Conservation (phyloP, 2,888 invertebrate species). For the Lottia scabra region DNA sequence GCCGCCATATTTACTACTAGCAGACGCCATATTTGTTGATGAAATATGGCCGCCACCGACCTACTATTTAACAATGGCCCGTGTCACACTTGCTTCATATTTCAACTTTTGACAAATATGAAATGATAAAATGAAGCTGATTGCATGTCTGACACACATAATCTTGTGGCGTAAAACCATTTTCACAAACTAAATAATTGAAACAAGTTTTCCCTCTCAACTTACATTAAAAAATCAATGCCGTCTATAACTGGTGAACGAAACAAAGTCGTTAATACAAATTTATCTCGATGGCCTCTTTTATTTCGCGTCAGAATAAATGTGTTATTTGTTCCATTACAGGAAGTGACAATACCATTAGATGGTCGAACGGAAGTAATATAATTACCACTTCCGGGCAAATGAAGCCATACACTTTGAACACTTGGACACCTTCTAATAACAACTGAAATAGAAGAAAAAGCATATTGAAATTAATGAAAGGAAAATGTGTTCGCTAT, state of each 20-base stretch:
- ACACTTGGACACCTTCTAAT: constrained; percentile 15
- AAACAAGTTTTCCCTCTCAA: background rate
- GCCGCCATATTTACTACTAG: no score
- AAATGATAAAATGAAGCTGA: no score
- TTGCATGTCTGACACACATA: no score
- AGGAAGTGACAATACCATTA: background rate
- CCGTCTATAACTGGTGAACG: background rate
- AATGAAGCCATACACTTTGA: background rate
- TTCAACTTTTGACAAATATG: no score
- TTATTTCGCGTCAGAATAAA: background rate
- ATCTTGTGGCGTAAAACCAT: no score
- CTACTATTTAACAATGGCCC: no score
- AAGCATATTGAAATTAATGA: background rate
- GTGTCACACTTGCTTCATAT: no score
- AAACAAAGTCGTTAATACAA: no score
- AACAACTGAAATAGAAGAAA: constrained; percentile 13
- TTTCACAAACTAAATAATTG: no score
- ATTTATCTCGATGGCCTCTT: background rate
- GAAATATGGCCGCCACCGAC: no score
- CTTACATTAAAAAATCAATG: constrained; percentile 3
- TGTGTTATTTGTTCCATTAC: background rate
- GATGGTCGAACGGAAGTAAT: background rate
- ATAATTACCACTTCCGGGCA: background rate
- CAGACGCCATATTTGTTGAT: no score
- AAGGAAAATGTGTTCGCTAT: no score